Conservation (phyloP, 1,140 invertebrate genomes). For the Charaxes varanes region DNA sequence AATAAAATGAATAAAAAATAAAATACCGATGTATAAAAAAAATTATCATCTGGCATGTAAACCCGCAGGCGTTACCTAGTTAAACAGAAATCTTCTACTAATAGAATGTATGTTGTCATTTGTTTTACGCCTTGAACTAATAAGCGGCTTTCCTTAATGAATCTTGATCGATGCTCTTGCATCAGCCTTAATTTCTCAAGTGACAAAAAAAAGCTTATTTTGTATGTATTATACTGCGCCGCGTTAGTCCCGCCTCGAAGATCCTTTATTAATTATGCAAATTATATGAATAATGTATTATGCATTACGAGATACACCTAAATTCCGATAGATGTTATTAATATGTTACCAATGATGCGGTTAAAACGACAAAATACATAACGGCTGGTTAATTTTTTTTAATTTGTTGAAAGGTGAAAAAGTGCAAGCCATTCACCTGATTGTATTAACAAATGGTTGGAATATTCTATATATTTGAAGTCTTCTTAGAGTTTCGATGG, state of each 20-base stretch:
- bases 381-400: neutral
- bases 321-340: constrained; percentile 18
- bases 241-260: constrained; percentile 19
- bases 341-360: constrained; percentile 2
- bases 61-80: too few species aligned
- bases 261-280: constrained; percentile 29
- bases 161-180: constrained; percentile 16
- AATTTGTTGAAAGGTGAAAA: too few species aligned
- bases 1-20: too few species aligned
- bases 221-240: constrained; percentile 7
- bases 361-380: neutral
- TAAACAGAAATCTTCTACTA: too few species aligned
- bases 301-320: constrained; percentile 17
- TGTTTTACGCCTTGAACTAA: constrained; percentile 17
- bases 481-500: too few species aligned
- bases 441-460: too few species aligned
- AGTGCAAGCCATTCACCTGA: too few species aligned
- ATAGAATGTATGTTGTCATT: too few species aligned
- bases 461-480: too few species aligned
- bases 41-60: too few species aligned
- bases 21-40: too few species aligned
- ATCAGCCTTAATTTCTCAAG: constrained; percentile 16
- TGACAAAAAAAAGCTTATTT: constrained; percentile 15
- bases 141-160: constrained; percentile 18
- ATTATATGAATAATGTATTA: constrained; percentile 27